Base-by-base conservation (phyloP, 2,888 invertebrate species). In the Synanthedon andrenaeformis region DNA sequence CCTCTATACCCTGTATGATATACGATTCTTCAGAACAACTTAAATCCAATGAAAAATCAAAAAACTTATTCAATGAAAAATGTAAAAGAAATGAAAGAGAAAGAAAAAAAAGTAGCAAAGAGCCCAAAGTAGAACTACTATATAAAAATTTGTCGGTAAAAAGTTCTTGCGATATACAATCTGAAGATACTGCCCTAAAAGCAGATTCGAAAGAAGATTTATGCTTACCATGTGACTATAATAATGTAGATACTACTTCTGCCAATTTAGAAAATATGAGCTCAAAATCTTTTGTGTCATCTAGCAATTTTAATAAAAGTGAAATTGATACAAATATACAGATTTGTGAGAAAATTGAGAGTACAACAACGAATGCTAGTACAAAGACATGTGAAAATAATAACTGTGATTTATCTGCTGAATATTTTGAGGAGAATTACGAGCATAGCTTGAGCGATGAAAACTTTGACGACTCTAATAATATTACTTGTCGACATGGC, bases 1-100 rank as follows among this genome's bases (percentile, higher is more conserved):
- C 73, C 5, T 70, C 72, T 63, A 64, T 79, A 51, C 86, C 86
- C 14, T 87, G 87, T 63, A 71, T 82, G 1, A 83, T 87, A 61
- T 80, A 87, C 55, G 71, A 74, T 54, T 73, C 61, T 55, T 19
- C 54, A 12, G 80, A 79, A 28, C 62, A 62, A 12, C 79, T 17
- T 19, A 52, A 54, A 10, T 8, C 35, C 35, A 35, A 35, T 10
- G 35, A 35, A 35, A 35, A 35, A 35, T 10, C 8, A 10, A 73
- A 58, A 65, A 64, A 54, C 51, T 57, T 6, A 63, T 49, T 52
- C 10, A 35, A 35, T 35, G 35, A 69, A 66, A 61, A 62, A 54
- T 51, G 66, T 63, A 54, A 59, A 56, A 13, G 63, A 60, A 56
- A 53, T 56, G 3, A 59, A 59, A 54, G 54, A 53, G 41, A 56